Base-by-base conservation (phyloP, 2,888 invertebrate genomes). In the Megalurothrips usitatus region DNA sequence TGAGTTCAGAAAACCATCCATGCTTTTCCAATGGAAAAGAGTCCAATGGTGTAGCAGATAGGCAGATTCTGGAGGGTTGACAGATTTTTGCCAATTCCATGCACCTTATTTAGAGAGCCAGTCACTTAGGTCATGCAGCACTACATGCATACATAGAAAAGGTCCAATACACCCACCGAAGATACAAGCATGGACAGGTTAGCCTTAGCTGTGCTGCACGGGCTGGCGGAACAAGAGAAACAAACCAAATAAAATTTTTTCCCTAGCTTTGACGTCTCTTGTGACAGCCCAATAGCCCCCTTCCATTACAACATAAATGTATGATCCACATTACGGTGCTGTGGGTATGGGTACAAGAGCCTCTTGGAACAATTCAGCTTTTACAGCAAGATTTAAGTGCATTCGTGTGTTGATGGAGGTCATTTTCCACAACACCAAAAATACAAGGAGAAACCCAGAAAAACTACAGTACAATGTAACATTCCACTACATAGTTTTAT, bases 161-260 rank as follows among this genome's bases (percentile, higher is more conserved):
- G 82, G 82, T 78, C 80, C 80, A 79, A 49, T 49, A 82, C 82
- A 83, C 83, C 83, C 82, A 83, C 82, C 81, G 49, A 80, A 68
- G 82, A 81, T 80, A 82, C 83, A 83, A 83, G 83, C 83, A 82
- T 82, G 82, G 81, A 83, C 83, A 83, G 83, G 83, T 83, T 83
- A 83, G 68, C 68, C 68, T 75, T 75, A 75, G 83, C 83, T 83
- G 83, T 82, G 82, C 81, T 82, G 83, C 81, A 83, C 83, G 81
- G 83, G 83, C 83, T 83, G 83, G 82, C 80, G 63, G 79, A 82
- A 79, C 82, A 81, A 81, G 81, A 82, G 81, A 82, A 82, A 79
- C 79, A 81, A 79, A 81, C 80, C 80, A 23, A 75, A 75, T 75
- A 26, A 23, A 75, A 23, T 75, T 26, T 26, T 23, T 75, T 23